Base-by-base conservation (phyloP, 2,113 vertebrate species). In the Pseudonaja textilis region DNA sequence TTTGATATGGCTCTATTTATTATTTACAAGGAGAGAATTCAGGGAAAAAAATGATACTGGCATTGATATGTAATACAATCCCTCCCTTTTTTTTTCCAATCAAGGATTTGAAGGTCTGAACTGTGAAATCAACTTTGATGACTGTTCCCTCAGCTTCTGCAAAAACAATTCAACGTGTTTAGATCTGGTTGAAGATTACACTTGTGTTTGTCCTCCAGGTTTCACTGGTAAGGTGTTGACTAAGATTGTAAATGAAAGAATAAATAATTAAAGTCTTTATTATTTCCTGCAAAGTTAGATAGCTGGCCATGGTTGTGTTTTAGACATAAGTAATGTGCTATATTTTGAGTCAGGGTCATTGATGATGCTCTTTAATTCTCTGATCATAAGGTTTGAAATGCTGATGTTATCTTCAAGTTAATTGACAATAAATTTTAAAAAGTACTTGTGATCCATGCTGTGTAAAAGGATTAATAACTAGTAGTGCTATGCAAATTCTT, bases 61-160 rank as follows among this genome's bases (percentile, higher is more conserved):
- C 89, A 85, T 2, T 93, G 25, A 85, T 93, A 81, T 93, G 89
- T 93, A 94, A 93, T 96, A 55, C 50, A 93, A 64, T 45, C 3
- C 54, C 74, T 81, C 69, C 34, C 34, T 34, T 34, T 14, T 50
- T 59, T 57, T 88, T 55, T 22, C n/a, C 85, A 91, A 93, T 89
- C 69, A 95, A 98, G 97, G 96, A 93, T 98, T 97, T 95, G 95
- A 94, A 93, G 97, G 97, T 74, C 89, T 96, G 93, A 97, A 96
- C 95, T 98, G 97, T 98, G 97, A 98, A 97, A 97, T 97, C 95
- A 97, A 96, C 96, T 94, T 97, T 97, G 96, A 98, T 97, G 98
- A 98, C 95, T 98, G 98, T 88, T 94, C 45, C 93, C 96, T 95
- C 1, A 96, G 95, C 94, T 97, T 98, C 96, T 98, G 96, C 95